Evolutionary conservation across 2,113 vertebrate genomes (phyloP).

Genomic region (Halichoeres trimaculatus): DNA sequence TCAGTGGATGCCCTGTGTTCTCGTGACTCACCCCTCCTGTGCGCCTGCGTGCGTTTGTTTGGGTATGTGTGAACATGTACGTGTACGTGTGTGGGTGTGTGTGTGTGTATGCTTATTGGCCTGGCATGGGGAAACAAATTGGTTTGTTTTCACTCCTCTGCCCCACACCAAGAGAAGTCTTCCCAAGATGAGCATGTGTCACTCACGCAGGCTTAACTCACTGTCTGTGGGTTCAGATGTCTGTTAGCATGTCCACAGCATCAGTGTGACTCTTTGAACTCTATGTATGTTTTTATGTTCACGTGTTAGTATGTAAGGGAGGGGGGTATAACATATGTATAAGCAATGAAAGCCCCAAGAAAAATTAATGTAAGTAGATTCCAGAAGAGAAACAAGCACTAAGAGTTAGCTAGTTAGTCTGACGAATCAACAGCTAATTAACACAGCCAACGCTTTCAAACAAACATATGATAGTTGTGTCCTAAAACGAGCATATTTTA

Average conservation of each 20-base stretch:
- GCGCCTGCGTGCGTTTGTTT: conserved; percentile 41
- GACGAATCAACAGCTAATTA: background rate
- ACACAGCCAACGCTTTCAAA: background rate
- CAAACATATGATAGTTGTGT: background rate
- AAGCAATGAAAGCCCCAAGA: background rate
- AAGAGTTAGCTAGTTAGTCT: background rate
- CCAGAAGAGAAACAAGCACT: background rate
- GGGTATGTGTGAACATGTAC: conserved; percentile 18
- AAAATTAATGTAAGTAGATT: background rate
- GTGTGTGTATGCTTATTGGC: conserved; percentile 55
- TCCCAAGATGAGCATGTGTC: conserved; percentile 68
- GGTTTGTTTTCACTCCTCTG: conserved; percentile 70
- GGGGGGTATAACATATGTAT: background rate
- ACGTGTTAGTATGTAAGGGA: background rate
- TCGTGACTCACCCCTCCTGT: conserved; percentile 65
- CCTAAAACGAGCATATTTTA: too few relatives aligned
- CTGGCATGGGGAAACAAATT: conserved; percentile 73
- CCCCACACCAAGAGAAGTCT: conserved; percentile 66
- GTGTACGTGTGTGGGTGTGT: conserved; percentile 35
- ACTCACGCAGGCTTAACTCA: conserved; percentile 53
- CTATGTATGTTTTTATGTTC: background rate
- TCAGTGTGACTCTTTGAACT: background rate
- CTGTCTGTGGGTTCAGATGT: conserved; percentile 10
- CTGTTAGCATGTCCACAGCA: background rate
- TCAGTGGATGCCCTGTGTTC: conserved; percentile 52